Conservation (phyloP, 2,113 vertebrate species). For the Cebus imitator region DNA sequence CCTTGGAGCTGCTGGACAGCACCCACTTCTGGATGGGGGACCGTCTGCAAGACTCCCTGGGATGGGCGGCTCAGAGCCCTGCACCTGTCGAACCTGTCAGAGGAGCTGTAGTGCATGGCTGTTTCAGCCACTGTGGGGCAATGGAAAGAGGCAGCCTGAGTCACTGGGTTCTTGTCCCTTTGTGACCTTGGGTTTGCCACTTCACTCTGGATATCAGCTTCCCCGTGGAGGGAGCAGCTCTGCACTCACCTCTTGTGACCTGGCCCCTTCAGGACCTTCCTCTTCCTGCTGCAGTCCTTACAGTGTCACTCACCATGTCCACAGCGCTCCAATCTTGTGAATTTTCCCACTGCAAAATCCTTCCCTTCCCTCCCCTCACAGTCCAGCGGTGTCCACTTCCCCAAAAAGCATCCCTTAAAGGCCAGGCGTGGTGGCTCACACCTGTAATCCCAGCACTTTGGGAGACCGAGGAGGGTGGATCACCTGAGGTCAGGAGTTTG, state of each 20-base stretch:
- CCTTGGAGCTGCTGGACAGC: not conserved
- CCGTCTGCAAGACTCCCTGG: not conserved
- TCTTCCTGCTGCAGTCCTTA: not conserved
- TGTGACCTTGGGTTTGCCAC: not conserved
- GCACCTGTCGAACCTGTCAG: not conserved
- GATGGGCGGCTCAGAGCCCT: not conserved
- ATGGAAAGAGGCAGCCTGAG: not conserved
- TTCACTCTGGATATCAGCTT: not conserved
- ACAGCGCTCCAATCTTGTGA: not conserved
- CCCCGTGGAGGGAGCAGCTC: not conserved
- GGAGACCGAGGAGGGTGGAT: no score
- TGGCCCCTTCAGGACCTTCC: not conserved
- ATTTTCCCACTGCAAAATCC: not conserved
- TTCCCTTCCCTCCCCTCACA: fast-evolving
- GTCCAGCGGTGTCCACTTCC: not conserved
- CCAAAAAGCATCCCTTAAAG: no score
- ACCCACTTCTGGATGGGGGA: not conserved
- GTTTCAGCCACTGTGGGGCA: fast-evolving
- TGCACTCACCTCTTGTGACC: not conserved
- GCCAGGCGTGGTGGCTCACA: no score
- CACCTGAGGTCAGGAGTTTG: no score
- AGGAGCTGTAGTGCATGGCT: fast-evolving
- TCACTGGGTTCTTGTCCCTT: not conserved
- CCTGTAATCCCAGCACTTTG: no score
- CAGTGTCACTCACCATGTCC: not conserved